These are phyloP conservation scores for Xyrauchen texanus DNA, from an alignment of 2,113 vertebrate genomes.

Conservation along the genomic window DNA sequence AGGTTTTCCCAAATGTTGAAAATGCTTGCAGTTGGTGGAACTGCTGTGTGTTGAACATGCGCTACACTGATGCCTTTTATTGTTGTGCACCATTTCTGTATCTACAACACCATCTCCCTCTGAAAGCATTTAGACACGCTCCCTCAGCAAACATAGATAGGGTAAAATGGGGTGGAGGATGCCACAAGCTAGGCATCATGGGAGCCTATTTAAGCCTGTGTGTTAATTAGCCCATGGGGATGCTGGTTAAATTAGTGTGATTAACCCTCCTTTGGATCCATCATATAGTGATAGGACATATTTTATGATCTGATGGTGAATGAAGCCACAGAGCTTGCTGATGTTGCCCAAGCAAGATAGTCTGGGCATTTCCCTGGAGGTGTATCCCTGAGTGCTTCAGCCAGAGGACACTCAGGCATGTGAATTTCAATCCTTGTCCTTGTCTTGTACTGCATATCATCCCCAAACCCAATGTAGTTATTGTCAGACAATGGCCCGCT, in stretches of 20 bases:
- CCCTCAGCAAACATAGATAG: neutral
- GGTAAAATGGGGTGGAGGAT: no score
- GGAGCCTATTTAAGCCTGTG: no score
- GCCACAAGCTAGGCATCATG: no score
- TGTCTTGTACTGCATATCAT: constrained; percentile 2
- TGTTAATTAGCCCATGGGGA: neutral
- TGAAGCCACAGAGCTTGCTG: no score
- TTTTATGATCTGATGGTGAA: no score
- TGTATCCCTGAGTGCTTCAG: neutral
- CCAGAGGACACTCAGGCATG: neutral
- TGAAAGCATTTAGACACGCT: neutral
- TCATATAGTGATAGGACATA: neutral
- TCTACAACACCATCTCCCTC: no score
- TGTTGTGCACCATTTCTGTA: no score
- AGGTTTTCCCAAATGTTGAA: no score
- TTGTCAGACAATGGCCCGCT: constrained; percentile 14
- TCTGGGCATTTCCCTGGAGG: neutral
- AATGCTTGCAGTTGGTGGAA: no score
- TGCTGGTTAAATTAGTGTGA: neutral
- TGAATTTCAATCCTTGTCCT: constrained; percentile 28
- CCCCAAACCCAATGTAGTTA: constrained; percentile 11
- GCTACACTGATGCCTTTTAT: no score
- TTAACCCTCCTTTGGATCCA: neutral
- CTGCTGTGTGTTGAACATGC: no score
- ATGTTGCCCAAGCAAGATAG: neutral